phyloP scores from a whole-genome alignment of 2,113 vertebrate species.

The Ptilorrhoa leucosticta region DNA sequence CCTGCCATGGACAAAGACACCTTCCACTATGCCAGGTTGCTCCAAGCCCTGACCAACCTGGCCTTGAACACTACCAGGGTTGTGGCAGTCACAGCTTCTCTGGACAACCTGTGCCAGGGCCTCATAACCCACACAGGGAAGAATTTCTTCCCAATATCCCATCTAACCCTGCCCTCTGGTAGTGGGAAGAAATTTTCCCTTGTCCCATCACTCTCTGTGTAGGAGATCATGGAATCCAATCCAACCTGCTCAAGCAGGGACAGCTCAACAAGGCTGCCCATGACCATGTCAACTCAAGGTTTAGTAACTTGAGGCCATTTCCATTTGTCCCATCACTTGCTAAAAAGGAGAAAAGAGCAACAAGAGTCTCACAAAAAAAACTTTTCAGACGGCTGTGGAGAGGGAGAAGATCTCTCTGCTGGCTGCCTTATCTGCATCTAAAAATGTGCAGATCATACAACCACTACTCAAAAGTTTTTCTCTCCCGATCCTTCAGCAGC shows the following conservation, averaged over 20 bases:
- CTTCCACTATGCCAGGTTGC: neutral
- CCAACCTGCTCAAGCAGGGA: neutral
- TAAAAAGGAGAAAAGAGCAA: neutral
- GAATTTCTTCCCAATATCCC: neutral
- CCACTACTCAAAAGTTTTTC: no score
- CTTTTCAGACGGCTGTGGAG: neutral
- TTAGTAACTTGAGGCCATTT: neutral
- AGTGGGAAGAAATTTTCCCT: neutral
- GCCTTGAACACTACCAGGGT: neutral
- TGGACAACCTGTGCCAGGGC: neutral
- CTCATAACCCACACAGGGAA: neutral
- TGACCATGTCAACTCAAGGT: no score
- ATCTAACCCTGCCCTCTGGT: neutral
- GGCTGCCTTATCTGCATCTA: neutral
- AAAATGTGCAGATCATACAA: neutral
- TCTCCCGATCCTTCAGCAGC: neutral
- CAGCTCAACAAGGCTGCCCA: neutral
- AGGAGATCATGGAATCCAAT: neutral
- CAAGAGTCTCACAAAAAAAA: accelerated
- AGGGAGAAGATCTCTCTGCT: accelerated
- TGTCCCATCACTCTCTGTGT: neutral
- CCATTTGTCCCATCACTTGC: neutral
- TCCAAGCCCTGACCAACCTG: neutral
- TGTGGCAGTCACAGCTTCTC: neutral
- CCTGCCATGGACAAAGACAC: neutral